Base-by-base conservation (phyloP, 2,113 vertebrate species). In the Calyptommatus sinebrachiatus region DNA sequence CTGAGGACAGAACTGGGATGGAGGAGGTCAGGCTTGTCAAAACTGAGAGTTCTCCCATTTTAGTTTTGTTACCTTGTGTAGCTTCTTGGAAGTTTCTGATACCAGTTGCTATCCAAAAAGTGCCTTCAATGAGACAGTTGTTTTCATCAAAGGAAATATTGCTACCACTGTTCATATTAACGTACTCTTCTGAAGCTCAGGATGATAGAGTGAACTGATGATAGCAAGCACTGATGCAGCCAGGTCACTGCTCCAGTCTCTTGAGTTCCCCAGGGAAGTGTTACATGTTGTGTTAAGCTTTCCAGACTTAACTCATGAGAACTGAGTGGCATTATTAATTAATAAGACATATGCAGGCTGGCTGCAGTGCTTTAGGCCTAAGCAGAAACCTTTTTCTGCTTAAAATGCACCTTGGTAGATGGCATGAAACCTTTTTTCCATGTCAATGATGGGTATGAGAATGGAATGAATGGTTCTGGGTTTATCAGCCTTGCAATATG, bases 241-340 rank as follows among this genome's bases (percentile, higher is more conserved):
- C 61, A 65, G 60, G 16, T 35, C 22, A 14, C 50, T 63, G 9
- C 26, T 65, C 24, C 46, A 71, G 6, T 61, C 46, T 21, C 74
- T 50, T 53, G 61, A 68, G 28, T 20, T 73, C n/a, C 31, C n/a
- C 26, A 28, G 57, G 77, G 57, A 41, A 48, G 53, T 5, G 24
- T 41, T 62, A 9, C 2, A 53, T 29, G 22, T 53, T 22, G 41
- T 62, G 53, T 62, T 74, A 63, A 65, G 69, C 22, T 48, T 83
- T 65, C 71, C n/a, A 21, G 24, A 48, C 50, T 22, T 57, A 63
- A 46, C n/a, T 74, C 63, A 31, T 8, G 7, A 8, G 50, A n/a
- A 6, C 10, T 61, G 41, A 61, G 3, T 29, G 21, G 53, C 63
- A 50, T 73, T 69, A 68, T 73, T 77, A 78, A 73, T 83, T 78